A percentile compares a stretch with the other conserved stretches of the same genome.
These are phyloP conservation scores for Pristionchus japonicus DNA, from an alignment of 2,888 invertebrate species.

Conservation along the genomic window DNA sequence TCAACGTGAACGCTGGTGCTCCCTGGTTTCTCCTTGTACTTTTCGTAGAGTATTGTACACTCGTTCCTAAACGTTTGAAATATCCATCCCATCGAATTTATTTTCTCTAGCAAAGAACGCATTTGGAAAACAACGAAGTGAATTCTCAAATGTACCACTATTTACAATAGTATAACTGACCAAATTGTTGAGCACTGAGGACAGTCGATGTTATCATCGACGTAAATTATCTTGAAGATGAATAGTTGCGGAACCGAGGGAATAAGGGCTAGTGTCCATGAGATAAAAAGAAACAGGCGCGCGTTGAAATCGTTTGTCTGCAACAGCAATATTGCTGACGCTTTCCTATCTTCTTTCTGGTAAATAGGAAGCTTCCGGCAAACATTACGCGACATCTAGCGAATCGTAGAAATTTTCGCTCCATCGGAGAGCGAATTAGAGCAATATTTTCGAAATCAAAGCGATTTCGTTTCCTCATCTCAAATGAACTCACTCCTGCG, in stretches of 20 bases:
- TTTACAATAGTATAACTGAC: no score
- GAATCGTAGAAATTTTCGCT: no score
- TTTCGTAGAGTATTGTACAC: not conserved
- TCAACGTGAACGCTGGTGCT: not conserved
- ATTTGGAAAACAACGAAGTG: no score
- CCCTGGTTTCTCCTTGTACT: not conserved
- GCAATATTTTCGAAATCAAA: no score
- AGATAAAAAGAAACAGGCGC: slow-evolving; percentile 34
- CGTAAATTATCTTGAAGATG: slow-evolving; percentile 54
- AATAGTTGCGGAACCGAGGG: slow-evolving; percentile 61
- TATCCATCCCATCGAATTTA: no score
- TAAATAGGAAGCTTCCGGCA: not conserved
- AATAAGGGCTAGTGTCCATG: slow-evolving; percentile 60
- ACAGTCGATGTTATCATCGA: slow-evolving; percentile 48
- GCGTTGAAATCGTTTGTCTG: slow-evolving; percentile 37
- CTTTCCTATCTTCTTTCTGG: no score
- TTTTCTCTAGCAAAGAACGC: no score
- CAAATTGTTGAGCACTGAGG: slow-evolving; percentile 63
- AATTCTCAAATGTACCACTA: no score
- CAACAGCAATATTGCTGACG: no score
- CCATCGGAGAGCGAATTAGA: no score
- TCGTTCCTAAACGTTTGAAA: not conserved
- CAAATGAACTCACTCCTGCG: not conserved
- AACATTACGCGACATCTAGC: no score
- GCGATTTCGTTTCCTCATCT: not conserved